Base-by-base conservation (phyloP, 2,888 invertebrate genomes). In the Melanchra persicariae region DNA sequence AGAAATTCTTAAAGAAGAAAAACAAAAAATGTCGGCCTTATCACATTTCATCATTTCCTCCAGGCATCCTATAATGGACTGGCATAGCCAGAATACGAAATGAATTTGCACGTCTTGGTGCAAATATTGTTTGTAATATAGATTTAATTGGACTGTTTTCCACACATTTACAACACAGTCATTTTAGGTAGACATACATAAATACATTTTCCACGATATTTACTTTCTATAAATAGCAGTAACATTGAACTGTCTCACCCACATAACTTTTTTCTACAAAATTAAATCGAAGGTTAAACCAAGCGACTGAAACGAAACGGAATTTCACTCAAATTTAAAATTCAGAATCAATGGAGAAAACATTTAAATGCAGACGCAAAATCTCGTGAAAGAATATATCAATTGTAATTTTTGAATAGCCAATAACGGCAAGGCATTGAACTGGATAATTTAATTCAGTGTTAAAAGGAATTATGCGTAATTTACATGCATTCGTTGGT, bases 381-480 rank as follows among this genome's bases (percentile, higher is more conserved):
- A 70, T 78, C 72, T 60, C 73, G 80, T 84, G 73, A 66, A 67
- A 26, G 79, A 82, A 84, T 84, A 83, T 58, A 65, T 84, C 72
- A 74, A 78, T 80, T 75, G 68, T 78, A 84, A 84, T 82, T 84
- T 79, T 19, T 55, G 85, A 82, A 76, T 59, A 70, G 58, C 15
- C 24, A n/a, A 24, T 37, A 51, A 51, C 34, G 66, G 45, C 1
- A 47, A 34, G 65, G 17, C 68, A 57, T 68, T 58, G 79, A 5
- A 34, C 65, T 10, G 30, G 26, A 64, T 66, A 71, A 68, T 15
- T 43, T 49, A 19, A 78, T 74, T 69, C 74, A 61, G 30, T 34
- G 15, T 5, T 67, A 30, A 34, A 10, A n/a, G 7, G 3, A 43
- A 70, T 62, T 61, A 64, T 74, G 47, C 49, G 45, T 26, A 61